These are phyloP conservation scores for Erebia palarica DNA, from an alignment of 2,888 invertebrate genomes.

Conservation along the genomic window DNA sequence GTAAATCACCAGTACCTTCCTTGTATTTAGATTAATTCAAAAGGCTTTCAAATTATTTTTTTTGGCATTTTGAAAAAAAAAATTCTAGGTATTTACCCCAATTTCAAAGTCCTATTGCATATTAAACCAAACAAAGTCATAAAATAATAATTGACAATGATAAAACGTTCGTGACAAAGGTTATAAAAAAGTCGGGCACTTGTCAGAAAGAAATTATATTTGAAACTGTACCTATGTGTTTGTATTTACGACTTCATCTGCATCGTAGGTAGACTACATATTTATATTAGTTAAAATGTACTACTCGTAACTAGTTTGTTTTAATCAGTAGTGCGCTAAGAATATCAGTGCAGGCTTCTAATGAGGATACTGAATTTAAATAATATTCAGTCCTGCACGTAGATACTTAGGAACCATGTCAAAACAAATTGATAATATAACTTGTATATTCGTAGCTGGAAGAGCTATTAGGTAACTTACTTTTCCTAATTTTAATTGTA, in stretches of 20 bases:
- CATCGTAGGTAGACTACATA: conserved; percentile 5
- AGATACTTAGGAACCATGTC: no score
- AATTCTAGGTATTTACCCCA: neutral
- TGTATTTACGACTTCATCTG: neutral
- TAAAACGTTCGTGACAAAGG: conserved; percentile 15
- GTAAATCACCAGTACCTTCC: no score
- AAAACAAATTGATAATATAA: no score
- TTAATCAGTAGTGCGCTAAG: neutral
- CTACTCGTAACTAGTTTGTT: neutral
- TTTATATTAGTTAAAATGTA: conserved; percentile 5
- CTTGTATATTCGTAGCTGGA: no score
- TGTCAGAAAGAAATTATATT: conserved; percentile 12
- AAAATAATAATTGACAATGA: conserved; percentile 5
- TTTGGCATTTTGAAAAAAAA: no score
- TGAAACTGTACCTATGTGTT: neutral
- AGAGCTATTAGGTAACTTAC: no score
- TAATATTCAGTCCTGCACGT: no score
- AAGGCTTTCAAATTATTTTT: no score
- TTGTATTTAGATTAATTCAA: no score
- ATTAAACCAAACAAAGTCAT: neutral
- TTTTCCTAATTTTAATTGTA: no score
- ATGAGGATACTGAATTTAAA: neutral
- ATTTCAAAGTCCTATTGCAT: neutral
- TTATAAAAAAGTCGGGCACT: neutral
- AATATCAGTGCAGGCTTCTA: neutral